A percentile compares a stretch with the other conserved stretches of the same genome.
Conservation (phyloP, 2,113 vertebrate genomes). For the Takifugu flavidus region DNA sequence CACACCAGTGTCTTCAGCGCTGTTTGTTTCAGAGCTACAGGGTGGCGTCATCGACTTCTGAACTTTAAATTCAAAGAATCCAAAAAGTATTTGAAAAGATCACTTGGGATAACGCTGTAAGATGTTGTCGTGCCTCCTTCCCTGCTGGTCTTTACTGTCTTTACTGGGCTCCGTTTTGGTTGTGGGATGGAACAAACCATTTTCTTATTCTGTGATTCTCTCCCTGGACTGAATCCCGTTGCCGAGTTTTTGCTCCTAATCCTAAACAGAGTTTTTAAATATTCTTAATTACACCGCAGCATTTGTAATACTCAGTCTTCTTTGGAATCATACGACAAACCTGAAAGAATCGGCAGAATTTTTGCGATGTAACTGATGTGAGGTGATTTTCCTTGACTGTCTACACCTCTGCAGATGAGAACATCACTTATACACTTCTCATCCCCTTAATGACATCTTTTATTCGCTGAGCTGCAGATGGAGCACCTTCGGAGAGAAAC, state of each 20-base stretch:
- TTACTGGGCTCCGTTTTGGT: too few species aligned
- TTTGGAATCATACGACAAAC: neutral
- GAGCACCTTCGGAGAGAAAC: conserved; percentile 51
- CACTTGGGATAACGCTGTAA: too few species aligned
- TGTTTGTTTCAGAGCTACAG: neutral
- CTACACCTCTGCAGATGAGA: conserved; percentile 25
- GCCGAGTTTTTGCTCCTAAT: conserved; percentile 36
- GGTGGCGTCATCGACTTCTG: conserved; percentile 15
- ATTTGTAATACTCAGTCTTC: too few species aligned
- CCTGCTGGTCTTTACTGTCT: too few species aligned
- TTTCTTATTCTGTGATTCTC: too few species aligned
- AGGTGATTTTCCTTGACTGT: conserved; percentile 21
- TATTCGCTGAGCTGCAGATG: conserved; percentile 36
- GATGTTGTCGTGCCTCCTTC: too few species aligned
- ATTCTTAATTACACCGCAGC: neutral
- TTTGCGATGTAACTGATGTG: conserved; percentile 2
- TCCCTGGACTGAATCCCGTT: too few species aligned
- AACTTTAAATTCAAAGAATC: conserved; percentile 5
- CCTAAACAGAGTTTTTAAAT: conserved; percentile 21
- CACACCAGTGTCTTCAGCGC: conserved; percentile 3
- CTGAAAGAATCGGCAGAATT: conserved; percentile 6
- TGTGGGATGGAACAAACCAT: too few species aligned
- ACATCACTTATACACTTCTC: conserved; percentile 49
- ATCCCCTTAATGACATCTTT: conserved; percentile 67
- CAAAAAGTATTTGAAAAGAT: conserved; percentile 3